These are phyloP conservation scores for Enteromius trimaculatus DNA, from an alignment of 2,797 vertebrate genomes.

Conservation along the genomic window DNA sequence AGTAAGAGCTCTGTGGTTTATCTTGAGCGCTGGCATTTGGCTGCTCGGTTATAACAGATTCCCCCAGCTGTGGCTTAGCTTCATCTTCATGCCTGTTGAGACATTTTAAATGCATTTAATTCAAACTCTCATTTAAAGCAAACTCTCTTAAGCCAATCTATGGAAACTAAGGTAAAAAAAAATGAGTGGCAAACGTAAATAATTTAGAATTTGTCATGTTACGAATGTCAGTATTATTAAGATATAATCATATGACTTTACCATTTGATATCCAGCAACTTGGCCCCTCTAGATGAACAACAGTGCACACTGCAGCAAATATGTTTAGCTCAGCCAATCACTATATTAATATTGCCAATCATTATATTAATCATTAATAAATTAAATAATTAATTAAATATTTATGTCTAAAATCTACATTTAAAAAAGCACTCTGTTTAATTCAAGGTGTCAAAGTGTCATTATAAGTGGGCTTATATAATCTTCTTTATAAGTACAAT, in stretches of 20 bases:
- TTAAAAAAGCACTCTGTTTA: not conserved
- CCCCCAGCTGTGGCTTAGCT: not conserved
- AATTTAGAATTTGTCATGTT: not conserved
- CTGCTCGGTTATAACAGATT: constrained; percentile 2
- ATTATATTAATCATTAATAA: no score
- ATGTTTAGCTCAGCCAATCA: not conserved
- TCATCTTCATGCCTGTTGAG: constrained; percentile 30
- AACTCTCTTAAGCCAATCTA: not conserved
- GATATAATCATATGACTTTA: not conserved
- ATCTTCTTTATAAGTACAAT: not conserved
- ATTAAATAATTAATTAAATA: not conserved
- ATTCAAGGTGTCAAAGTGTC: not conserved
- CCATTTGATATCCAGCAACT: not conserved
- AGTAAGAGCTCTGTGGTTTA: constrained; percentile 51
- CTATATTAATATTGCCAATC: no score
- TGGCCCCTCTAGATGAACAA: not conserved
- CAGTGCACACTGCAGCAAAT: not conserved
- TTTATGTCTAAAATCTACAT: not conserved
- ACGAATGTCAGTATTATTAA: not conserved
- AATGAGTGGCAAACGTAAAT: not conserved
- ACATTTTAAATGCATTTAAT: constrained; percentile 13
- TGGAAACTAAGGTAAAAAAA: not conserved
- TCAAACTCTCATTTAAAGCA: not conserved
- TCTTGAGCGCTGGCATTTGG: not conserved
- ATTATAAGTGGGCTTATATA: not conserved